Percentiles rank a stretch among this genome's conserved stretches.
phyloP scores from a whole-genome alignment of 2,888 invertebrate species.

The Sturmia bella region DNA sequence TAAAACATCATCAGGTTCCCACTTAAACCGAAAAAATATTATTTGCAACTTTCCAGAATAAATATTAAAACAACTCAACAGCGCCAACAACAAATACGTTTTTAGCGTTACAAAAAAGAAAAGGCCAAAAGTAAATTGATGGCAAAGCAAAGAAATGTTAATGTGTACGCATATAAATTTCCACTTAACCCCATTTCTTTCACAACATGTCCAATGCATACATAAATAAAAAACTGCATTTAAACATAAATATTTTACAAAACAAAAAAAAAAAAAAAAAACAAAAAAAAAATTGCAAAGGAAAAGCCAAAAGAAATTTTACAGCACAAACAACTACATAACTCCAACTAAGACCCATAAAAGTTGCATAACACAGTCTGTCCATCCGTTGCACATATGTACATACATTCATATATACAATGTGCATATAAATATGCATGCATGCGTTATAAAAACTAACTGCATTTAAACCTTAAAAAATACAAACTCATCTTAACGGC shows the following conservation, averaged over 20 bases:
- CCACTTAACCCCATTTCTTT: conserved; percentile 69
- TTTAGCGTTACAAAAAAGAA: conserved; percentile 9
- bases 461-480: conserved; percentile 58
- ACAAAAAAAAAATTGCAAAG: not conserved
- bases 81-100: conserved; percentile 12
- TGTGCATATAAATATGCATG: conserved; percentile 43
- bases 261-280: not conserved
- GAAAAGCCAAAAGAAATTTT: conserved; percentile 37
- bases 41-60: conserved; percentile 61
- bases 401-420: too few relatives aligned
- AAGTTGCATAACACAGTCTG: conserved; percentile 61
- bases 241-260: conserved; percentile 36
- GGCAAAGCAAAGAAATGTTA: conserved; percentile 43
- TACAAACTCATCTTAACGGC: conserved; percentile 43
- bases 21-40: conserved; percentile 35
- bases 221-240: conserved; percentile 24
- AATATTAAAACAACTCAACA: conserved; percentile 29
- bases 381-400: not conserved
- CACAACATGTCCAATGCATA: conserved; percentile 54
- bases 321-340: conserved; percentile 2
- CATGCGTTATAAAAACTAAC: conserved; percentile 54
- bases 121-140: not conserved
- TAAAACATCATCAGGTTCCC: conserved; percentile 35
- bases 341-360: conserved; percentile 54
- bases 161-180: conserved; percentile 66